phyloP scores from a whole-genome alignment of 2,888 invertebrate genomes.

The Noctua comes region DNA sequence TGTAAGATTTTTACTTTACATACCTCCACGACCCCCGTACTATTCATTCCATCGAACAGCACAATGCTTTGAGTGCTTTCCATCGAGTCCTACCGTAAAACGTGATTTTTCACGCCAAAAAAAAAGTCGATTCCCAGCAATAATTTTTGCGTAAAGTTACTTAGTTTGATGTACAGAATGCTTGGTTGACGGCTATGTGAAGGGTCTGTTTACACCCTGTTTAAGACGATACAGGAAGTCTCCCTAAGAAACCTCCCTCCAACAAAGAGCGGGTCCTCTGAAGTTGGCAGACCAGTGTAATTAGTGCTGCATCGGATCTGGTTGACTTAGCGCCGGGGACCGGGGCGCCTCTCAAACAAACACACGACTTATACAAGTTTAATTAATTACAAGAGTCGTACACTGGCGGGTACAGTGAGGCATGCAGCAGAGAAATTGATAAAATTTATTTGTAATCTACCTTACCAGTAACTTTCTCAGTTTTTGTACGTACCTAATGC shows the following conservation, averaged over 20 bases:
- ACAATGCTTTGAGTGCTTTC: too few species aligned
- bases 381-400: conserved; percentile 66
- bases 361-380: conserved; percentile 68
- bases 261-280: conserved; percentile 19
- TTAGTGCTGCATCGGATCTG: conserved; percentile 64
- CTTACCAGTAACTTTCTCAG: background rate
- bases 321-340: conserved; percentile 65
- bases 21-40: too few species aligned
- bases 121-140: too few species aligned
- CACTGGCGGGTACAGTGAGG: conserved; percentile 32
- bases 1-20: too few species aligned
- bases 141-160: too few species aligned
- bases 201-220: too few species aligned
- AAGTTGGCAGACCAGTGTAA: conserved; percentile 59
- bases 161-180: too few species aligned
- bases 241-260: conserved; percentile 1
- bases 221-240: background rate
- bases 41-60: too few species aligned
- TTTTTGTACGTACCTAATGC: background rate
- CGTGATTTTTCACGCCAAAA: too few species aligned
- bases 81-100: too few species aligned
- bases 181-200: too few species aligned
- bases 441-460: background rate
- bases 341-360: conserved; percentile 59
- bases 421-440: conserved; percentile 1